Conservation (phyloP, 2,888 invertebrate species). For the Acronicta alni region DNA sequence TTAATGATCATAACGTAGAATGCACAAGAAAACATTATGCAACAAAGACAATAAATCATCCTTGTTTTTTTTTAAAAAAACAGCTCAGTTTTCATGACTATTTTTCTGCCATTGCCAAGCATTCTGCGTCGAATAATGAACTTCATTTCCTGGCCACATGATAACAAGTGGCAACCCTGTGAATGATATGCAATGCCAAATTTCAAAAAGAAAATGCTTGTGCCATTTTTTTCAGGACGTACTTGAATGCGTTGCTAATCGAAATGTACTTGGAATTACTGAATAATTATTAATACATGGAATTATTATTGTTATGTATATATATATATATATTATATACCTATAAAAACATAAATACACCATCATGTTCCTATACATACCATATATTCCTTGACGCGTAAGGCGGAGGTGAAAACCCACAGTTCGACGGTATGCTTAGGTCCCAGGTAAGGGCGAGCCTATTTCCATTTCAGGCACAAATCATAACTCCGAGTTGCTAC, state of each 20-base stretch:
- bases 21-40: conserved; percentile 17
- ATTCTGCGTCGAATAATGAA: conserved; percentile 26
- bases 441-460: too few species aligned
- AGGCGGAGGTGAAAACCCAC: too few species aligned
- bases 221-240: not conserved
- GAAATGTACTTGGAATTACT: too few species aligned
- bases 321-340: too few species aligned
- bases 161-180: conserved; percentile 6
- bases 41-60: conserved; percentile 3
- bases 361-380: too few species aligned
- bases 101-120: conserved; percentile 27
- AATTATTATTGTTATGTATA: too few species aligned
- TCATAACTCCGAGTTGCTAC: too few species aligned
- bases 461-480: too few species aligned
- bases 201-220: not conserved
- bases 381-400: too few species aligned
- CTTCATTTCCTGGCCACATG: conserved; percentile 34
- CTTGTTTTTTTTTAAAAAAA: conserved; percentile 8
- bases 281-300: too few species aligned
- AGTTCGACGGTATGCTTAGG: too few species aligned
- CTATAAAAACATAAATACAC: too few species aligned
- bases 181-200: conserved; percentile 12
- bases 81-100: conserved; percentile 6
- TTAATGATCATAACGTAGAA: conserved; percentile 18
- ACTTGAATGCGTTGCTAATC: not conserved